A percentile compares a stretch with the other conserved stretches of the same genome.
phyloP scores from a whole-genome alignment of 2,113 vertebrate species.

The Lontra canadensis region DNA sequence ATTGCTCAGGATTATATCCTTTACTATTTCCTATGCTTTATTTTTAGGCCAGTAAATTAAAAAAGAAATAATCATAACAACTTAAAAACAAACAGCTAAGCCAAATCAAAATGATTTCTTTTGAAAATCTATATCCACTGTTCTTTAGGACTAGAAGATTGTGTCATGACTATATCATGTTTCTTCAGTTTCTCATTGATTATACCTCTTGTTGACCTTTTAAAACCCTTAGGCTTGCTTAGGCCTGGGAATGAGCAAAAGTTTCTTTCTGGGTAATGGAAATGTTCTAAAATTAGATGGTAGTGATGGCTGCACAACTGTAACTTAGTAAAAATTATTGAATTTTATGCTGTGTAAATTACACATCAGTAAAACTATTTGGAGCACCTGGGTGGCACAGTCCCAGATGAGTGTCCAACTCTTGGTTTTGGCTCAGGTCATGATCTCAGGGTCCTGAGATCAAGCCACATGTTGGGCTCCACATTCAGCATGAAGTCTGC shows the following conservation, averaged over 20 bases:
- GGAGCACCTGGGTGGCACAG: not conserved
- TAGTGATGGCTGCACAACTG: not conserved
- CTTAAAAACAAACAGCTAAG: not conserved
- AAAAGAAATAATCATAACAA: not conserved
- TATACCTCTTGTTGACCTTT: not conserved
- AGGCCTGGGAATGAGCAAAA: not conserved
- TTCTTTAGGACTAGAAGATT: not conserved
- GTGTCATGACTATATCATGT: not conserved
- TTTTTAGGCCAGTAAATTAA: conserved; percentile 30
- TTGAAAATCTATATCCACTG: not conserved
- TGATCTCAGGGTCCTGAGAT: not conserved
- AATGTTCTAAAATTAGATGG: conserved; percentile 27
- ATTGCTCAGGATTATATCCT: not conserved
- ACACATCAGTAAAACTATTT: not conserved
- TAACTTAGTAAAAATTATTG: conserved; percentile 18
- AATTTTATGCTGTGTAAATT: not conserved
- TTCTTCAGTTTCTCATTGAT: not conserved
- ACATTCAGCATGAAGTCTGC: not conserved
- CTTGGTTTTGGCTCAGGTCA: not conserved
- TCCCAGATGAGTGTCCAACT: not conserved
- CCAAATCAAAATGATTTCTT: conserved; percentile 27
- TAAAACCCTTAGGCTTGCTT: not conserved
- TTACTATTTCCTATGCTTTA: conserved; percentile 11
- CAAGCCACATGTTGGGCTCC: not conserved
- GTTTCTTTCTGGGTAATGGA: not conserved